Conservation (phyloP, 1,140 invertebrate genomes). For the Rhagoletis zephyria region DNA sequence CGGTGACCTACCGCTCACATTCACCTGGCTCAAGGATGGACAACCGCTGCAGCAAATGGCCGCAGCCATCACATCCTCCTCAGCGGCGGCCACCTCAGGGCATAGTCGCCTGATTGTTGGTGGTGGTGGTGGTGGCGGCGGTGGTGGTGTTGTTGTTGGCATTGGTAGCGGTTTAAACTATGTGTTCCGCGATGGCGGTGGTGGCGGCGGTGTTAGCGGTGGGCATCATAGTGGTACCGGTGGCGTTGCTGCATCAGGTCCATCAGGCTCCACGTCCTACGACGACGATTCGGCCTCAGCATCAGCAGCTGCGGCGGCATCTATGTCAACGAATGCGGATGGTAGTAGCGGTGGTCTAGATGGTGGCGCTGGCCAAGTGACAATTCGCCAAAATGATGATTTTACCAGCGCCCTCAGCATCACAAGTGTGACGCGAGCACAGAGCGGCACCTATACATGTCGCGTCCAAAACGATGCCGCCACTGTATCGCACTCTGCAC, state of each 20-base stretch:
- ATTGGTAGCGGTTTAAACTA: constrained; percentile 31
- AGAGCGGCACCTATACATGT: constrained; percentile 84
- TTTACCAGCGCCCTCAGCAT: constrained; percentile 79
- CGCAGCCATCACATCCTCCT: constrained; percentile 56
- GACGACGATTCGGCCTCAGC: constrained; percentile 55
- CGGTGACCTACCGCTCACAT: constrained; percentile 80
- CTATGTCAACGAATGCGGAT: constrained; percentile 62
- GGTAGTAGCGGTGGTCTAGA: constrained; percentile 67
- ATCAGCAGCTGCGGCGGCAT: constrained; percentile 58
- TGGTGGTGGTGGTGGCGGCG: constrained; percentile 60
- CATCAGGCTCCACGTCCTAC: constrained; percentile 55
- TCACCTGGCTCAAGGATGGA: constrained; percentile 83
- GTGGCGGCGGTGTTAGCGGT: constrained; percentile 63
- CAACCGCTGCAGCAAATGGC: constrained; percentile 66
- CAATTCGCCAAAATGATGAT: constrained; percentile 79
- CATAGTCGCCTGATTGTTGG: constrained; percentile 23
- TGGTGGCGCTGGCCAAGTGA: constrained; percentile 74
- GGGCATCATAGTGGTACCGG: constrained; percentile 65
- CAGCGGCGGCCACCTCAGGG: constrained; percentile 54
- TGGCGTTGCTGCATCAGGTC: constrained; percentile 62
- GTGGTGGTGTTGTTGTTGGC: constrained; percentile 58
- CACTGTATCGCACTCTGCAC: constrained; percentile 77
- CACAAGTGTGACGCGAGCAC: constrained; percentile 77
- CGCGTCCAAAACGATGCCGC: constrained; percentile 78
- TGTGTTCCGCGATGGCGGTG: constrained; percentile 53